A percentile compares a stretch with the other conserved stretches of the same genome.
phyloP scores from a whole-genome alignment of 2,113 vertebrate species.

The Caranx melampygus region DNA sequence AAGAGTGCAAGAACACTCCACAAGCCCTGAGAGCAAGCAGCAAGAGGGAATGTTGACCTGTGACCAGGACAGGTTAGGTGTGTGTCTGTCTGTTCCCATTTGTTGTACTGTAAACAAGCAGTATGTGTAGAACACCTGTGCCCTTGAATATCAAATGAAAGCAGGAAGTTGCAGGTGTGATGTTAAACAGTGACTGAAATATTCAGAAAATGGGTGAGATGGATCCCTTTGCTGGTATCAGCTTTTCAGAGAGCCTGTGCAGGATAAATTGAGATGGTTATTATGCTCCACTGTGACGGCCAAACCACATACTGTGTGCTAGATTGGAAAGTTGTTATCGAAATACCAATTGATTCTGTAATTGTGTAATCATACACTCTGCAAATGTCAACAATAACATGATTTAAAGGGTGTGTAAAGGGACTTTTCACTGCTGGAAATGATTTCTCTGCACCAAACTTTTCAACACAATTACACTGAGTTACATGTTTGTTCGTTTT shows the following conservation, averaged over 20 bases:
- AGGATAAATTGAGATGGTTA: background rate
- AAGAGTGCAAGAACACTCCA: slow-evolving; percentile 24
- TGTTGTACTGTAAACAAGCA: slow-evolving; percentile 15
- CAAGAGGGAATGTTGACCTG: background rate
- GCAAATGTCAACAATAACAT: background rate
- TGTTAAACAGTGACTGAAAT: background rate
- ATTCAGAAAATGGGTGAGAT: background rate
- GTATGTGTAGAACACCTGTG: background rate
- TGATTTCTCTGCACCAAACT: background rate
- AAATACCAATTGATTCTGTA: background rate
- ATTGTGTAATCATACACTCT: background rate
- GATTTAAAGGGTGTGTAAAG: background rate
- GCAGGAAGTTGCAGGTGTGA: background rate
- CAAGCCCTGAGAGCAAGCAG: background rate
- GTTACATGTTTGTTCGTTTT: too few relatives aligned
- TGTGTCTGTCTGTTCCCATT: background rate
- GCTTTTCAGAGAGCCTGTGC: background rate
- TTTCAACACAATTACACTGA: background rate
- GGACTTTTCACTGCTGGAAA: background rate
- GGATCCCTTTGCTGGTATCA: background rate
- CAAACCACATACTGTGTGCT: background rate
- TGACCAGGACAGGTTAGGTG: background rate
- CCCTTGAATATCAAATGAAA: background rate
- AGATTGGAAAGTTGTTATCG: background rate
- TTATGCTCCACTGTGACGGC: background rate